Base-by-base conservation (phyloP, 2,113 vertebrate species). In the Atractosteus spatula region DNA sequence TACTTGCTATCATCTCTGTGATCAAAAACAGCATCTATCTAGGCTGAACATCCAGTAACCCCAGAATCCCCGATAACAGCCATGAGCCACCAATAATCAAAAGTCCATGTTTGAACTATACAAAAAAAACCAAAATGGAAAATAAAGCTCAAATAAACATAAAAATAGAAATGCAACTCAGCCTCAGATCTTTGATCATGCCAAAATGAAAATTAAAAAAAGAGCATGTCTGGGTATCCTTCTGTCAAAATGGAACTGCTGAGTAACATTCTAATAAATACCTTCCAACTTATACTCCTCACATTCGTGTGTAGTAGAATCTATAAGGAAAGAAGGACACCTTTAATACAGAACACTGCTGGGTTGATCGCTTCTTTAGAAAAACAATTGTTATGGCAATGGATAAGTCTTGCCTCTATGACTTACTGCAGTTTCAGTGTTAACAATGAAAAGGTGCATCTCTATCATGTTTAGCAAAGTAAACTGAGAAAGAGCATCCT, bases 231-330 rank as follows among this genome's bases (percentile, higher is more conserved):
- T 7, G 42, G 51, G 29, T 56, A 76, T 75, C 59, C 43, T 73
- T 72, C 51, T 73, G 55, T 10, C 59, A 57, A 42, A 43, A 69
- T 4, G 57, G 41, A 57, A 76, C 69, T 75, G 69, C 70, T 78
- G 71, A 62, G 55, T 62, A 73, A 74, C 69, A 71, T 81, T 73
- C 76, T 83, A 74, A 78, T 90, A 91, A 90, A 92, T 91, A 91
- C 89, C 90, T 92, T 90, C 85, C 79, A 87, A 83, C 71, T 88
- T 90, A 90, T 83, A 91, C 71, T 91, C 89, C 79, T 89, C 90
- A 83, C 82, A 87, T 78, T 89, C 89, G 66, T 82, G 88, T 85
- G 83, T 77, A 82, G 85, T 79, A 84, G 87, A 82, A 92, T 91
- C 90, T 92, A 80, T 77, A 79, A 87, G 85, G 78, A 88, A 83